These are phyloP conservation scores for Solenopsis fugax DNA, from an alignment of 1,140 invertebrate species.

Conservation along the genomic window DNA sequence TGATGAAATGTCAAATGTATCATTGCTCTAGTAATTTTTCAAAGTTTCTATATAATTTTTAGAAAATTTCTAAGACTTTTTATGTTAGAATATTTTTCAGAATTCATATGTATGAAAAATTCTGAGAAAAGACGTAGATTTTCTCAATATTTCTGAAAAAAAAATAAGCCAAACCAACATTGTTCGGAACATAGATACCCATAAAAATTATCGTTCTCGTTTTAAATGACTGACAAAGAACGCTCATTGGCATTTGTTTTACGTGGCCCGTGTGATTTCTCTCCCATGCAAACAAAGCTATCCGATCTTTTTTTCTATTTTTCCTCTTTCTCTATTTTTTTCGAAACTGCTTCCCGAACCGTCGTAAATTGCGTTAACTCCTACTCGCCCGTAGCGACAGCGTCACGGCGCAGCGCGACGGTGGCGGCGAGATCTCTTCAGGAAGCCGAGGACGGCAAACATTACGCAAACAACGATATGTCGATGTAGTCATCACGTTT, in stretches of 20 bases:
- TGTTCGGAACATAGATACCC: no score
- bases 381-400: not conserved
- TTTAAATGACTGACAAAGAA: conserved; percentile 18
- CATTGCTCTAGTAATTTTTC: no score
- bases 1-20: no score
- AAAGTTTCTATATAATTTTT: no score
- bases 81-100: no score
- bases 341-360: conserved; percentile 44
- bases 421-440: conserved; percentile 46
- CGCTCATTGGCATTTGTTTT: conserved; percentile 47
- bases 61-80: no score
- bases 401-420: no score
- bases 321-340: not conserved
- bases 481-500: conserved; percentile 58
- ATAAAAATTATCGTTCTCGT: not conserved
- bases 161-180: no score
- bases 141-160: no score
- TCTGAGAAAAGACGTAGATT: no score
- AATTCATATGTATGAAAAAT: no score
- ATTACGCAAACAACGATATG: conserved; percentile 66
- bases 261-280: conserved; percentile 1
- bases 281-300: conserved; percentile 38
- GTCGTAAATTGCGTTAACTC: conserved; percentile 59
- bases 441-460: conserved; percentile 52
- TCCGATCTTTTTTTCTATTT: not conserved